Evolutionary conservation across 1,140 invertebrate species (phyloP).

Genomic region (Camponotus floridanus): DNA sequence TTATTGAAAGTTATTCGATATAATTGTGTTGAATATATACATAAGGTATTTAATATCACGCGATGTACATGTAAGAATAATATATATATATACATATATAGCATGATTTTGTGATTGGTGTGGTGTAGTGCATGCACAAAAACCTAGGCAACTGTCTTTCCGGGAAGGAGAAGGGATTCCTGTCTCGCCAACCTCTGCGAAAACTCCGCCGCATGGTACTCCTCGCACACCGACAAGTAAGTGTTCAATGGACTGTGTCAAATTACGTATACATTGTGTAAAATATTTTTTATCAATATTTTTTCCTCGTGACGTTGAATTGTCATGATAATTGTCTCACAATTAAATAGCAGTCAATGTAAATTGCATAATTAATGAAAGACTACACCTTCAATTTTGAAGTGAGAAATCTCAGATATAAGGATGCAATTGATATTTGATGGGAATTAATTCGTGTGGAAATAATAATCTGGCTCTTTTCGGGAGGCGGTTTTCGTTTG

Average conservation of each 20-base stretch:
- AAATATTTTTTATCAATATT: conserved; percentile 19
- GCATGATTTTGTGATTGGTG: conserved; percentile 79
- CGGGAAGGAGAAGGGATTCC: conserved; percentile 70
- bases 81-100: conserved; percentile 28
- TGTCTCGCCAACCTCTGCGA: conserved; percentile 75
- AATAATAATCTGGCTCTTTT: conserved; percentile 47
- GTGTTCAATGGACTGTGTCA: conserved; percentile 60
- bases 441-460: conserved; percentile 28
- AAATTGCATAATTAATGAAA: not conserved
- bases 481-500: conserved; percentile 88
- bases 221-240: conserved; percentile 81
- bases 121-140: conserved; percentile 83
- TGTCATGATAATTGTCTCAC: not conserved
- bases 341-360: not conserved
- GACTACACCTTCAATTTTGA: not conserved
- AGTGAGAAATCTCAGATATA: not conserved
- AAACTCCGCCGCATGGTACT: conserved; percentile 73
- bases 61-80: conserved; percentile 20
- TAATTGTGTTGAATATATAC: not conserved
- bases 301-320: not conserved
- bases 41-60: not conserved
- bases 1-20: not conserved
- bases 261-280: not conserved
- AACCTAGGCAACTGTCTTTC: conserved; percentile 76
- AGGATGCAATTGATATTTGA: not conserved